Percentiles rank a stretch among this genome's conserved stretches.
These are phyloP conservation scores for Trachelipus rathkii DNA, from an alignment of 1,140 invertebrate species.

Conservation along the genomic window DNA sequence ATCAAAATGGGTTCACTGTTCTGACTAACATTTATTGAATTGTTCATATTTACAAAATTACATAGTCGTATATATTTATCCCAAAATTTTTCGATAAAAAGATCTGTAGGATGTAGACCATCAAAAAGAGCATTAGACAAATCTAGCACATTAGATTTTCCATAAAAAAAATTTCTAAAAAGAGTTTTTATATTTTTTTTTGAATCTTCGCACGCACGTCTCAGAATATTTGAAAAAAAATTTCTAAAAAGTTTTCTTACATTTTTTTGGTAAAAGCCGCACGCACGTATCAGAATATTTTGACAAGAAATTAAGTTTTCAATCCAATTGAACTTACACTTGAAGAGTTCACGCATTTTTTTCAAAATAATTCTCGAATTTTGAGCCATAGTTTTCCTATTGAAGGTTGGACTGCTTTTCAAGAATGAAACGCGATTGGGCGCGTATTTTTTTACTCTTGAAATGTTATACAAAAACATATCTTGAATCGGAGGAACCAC, in stretches of 20 bases:
- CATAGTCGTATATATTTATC: background rate
- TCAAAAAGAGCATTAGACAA: background rate
- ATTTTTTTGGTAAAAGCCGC: too few relatives aligned
- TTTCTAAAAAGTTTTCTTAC: too few relatives aligned
- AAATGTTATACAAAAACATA: background rate
- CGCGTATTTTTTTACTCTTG: background rate
- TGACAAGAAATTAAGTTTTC: background rate
- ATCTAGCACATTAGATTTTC: conserved; percentile 2
- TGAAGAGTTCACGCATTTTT: background rate
- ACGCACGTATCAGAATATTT: too few relatives aligned
- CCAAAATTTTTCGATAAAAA: background rate
- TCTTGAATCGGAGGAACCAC: background rate
- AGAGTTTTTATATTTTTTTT: conserved; percentile 8
- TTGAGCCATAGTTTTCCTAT: background rate
- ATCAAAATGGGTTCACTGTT: too few relatives aligned
- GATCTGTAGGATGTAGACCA: background rate
- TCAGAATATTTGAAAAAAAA: too few relatives aligned
- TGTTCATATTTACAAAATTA: too few relatives aligned
- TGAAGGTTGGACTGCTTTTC: background rate
- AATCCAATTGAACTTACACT: background rate
- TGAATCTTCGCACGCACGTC: background rate
- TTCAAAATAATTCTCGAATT: background rate
- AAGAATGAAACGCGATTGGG: background rate
- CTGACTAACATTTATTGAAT: too few relatives aligned
- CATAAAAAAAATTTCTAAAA: background rate